Base-by-base conservation (phyloP, 2,113 vertebrate species). In the Semnopithecus entellus region DNA sequence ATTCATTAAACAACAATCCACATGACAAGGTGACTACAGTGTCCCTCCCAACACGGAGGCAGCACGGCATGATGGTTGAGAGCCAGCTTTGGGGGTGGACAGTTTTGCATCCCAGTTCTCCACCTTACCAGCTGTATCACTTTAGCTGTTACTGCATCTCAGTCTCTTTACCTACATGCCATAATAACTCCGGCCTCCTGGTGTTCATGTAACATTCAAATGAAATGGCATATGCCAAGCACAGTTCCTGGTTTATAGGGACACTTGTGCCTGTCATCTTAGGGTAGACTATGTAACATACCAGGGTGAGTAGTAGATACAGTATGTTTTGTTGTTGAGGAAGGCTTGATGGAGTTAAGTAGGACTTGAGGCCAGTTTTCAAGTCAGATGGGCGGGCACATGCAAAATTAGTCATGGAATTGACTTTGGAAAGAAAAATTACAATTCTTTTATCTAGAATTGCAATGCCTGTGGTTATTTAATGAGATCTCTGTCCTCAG, bases 371-470 rank as follows among this genome's bases (percentile, higher is more conserved):
- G 78, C 73, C 70, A 43, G 2, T 17, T 61, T 50, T 81, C 89
- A 89, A 81, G 80, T 55, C 92, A 86, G 35, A 75, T 52, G 52
- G 52, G 84, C 52, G 48, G 25, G 70, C n/a, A 70, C 1, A 78
- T 72, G 23, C 59, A 72, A 70, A 95, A 25, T 40, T 64, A 57
- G 14, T 52, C 25, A 43, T 9, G n/a, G 32, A 64, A 55, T 5
- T 88, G 83, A 94, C 88, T 94, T 64, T 6, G n/a, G 61, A 83
- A 88, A 88, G 48, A 82, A 91, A 91, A 55, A 6, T 48, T 23
- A 84, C 6, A 84, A 0, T 73, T 70, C 25, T 25, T 2, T 80
- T 68, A 57, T 35, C 43, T 92, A 27, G 48, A 89, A 43, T 57
- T 84, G 14, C 35, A 48, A 1, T 30, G 32, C 88, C 57, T 7